Evolutionary conservation across 2,888 invertebrate species (phyloP).

Genomic region (Neocrepidodera transversa): DNA sequence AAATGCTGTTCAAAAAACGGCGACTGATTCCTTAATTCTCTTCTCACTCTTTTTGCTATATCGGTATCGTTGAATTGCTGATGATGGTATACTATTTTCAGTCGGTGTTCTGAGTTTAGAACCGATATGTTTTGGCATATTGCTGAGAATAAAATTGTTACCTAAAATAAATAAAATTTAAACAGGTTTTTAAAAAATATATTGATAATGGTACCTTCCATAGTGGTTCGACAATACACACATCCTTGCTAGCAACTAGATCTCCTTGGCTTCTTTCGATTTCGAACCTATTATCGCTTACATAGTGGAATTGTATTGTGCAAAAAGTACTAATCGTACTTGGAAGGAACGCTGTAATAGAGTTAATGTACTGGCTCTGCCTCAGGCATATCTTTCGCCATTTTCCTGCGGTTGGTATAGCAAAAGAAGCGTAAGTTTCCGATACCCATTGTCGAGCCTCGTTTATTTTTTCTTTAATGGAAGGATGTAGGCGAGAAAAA

Average conservation of each 20-base stretch:
- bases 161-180: conserved; percentile 11
- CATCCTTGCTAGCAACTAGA: conserved; percentile 78
- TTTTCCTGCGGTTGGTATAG: conserved; percentile 82
- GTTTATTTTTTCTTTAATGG: conserved; percentile 71
- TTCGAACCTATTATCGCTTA: conserved; percentile 73
- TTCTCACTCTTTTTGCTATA: conserved; percentile 76
- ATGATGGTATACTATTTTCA: conserved; percentile 85
- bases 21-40: conserved; percentile 82
- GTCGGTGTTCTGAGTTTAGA: conserved; percentile 78
- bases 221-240: conserved; percentile 81
- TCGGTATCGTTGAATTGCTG: conserved; percentile 83
- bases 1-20: conserved; percentile 89
- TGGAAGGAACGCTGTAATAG: conserved; percentile 79
- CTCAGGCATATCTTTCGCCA: conserved; percentile 84
- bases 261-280: conserved; percentile 83
- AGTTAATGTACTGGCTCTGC: conserved; percentile 81
- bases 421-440: conserved; percentile 85
- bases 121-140: conserved; percentile 71
- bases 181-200: neutral
- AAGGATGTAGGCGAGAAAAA: conserved; percentile 63
- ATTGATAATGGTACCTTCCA: conserved; percentile 68
- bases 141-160: conserved; percentile 72
- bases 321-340: conserved; percentile 76
- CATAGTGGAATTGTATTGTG: conserved; percentile 78
- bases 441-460: conserved; percentile 87